phyloP scores from a whole-genome alignment of 2,113 vertebrate species.

The Motacilla tschutschensis region DNA sequence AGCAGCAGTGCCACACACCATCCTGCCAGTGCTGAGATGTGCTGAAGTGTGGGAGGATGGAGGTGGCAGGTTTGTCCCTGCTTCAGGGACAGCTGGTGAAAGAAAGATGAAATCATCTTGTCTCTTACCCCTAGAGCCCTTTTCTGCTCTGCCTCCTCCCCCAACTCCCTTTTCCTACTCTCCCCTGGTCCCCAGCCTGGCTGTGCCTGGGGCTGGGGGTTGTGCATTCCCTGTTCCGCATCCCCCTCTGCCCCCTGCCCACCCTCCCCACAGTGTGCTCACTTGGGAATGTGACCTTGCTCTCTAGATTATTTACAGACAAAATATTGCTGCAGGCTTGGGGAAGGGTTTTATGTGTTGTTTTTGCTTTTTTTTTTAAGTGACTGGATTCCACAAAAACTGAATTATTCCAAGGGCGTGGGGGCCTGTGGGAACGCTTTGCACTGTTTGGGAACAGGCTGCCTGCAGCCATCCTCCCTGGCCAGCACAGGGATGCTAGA shows the following conservation, averaged over 20 bases:
- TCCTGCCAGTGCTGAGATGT: background rate
- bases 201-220: fast-evolving
- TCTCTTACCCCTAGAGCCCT: background rate
- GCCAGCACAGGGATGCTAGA: background rate
- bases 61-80: background rate
- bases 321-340: conserved; percentile 47
- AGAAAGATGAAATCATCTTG: background rate
- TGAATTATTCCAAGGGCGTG: background rate
- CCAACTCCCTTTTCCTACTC: background rate
- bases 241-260: background rate
- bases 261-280: background rate
- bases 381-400: conserved; percentile 5
- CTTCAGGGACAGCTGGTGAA: background rate
- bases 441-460: background rate
- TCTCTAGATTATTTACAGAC: conserved; percentile 59
- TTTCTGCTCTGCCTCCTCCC: background rate
- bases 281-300: conserved; percentile 58
- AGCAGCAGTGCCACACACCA: background rate
- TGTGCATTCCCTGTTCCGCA: background rate
- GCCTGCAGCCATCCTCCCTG: background rate
- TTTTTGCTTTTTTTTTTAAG: background rate
- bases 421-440: background rate
- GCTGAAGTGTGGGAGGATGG: background rate
- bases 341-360: background rate
- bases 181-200: background rate